A percentile compares a stretch with the other conserved stretches of the same genome.
Conservation (phyloP, 2,888 invertebrate genomes). For the Cheiracanthium punctorium region DNA sequence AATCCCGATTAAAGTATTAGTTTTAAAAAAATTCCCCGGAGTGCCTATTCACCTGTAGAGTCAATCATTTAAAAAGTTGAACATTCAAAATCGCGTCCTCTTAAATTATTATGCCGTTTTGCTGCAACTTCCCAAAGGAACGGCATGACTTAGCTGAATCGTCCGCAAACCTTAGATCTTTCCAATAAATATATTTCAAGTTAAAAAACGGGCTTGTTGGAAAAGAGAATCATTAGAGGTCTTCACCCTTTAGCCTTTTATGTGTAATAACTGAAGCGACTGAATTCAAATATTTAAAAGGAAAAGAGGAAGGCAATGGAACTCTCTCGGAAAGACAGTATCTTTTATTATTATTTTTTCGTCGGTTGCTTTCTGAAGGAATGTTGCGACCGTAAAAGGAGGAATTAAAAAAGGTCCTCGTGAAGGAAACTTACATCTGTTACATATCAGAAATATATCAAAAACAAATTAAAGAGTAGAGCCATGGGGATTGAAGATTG, state of each 20-base stretch:
- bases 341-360: constrained; percentile 2
- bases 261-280: constrained; percentile 51
- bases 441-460: no score
- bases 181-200: constrained; percentile 34
- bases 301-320: constrained; percentile 10
- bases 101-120: constrained; percentile 44
- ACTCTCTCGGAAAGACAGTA: background rate
- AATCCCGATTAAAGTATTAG: background rate
- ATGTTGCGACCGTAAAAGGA: constrained; percentile 15
- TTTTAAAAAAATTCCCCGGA: background rate
- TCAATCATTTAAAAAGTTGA: constrained; percentile 23
- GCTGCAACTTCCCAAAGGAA: constrained; percentile 27
- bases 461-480: no score
- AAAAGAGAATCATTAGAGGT: constrained; percentile 47
- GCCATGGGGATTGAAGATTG: no score
- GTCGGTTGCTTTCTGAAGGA: background rate
- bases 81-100: constrained; percentile 21
- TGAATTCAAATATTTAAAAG: constrained; percentile 55
- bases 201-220: constrained; percentile 5
- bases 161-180: constrained; percentile 51
- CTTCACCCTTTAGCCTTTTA: constrained; percentile 45
- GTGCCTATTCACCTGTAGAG: constrained; percentile 12
- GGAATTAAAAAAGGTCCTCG: constrained; percentile 49
- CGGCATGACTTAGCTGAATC: constrained; percentile 32
- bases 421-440: no score